Percentiles rank a stretch among this genome's conserved stretches.
phyloP scores from a whole-genome alignment of 2,113 vertebrate genomes.

The Phoenicopterus ruber region DNA sequence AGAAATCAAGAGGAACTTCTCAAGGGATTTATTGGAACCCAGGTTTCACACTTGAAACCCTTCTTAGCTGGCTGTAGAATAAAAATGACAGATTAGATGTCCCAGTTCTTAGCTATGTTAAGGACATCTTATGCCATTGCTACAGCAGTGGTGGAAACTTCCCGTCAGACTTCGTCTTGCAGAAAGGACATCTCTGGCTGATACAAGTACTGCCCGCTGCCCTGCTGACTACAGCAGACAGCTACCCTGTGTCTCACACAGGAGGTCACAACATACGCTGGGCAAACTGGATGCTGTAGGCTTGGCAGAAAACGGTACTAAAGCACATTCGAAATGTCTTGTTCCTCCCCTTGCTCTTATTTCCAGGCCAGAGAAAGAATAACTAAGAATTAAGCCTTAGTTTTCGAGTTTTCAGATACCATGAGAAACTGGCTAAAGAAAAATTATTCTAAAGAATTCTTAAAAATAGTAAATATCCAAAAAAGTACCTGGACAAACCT shows the following conservation, averaged over 20 bases:
- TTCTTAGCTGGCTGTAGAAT: background rate
- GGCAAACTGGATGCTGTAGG: background rate
- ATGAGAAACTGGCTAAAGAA: background rate
- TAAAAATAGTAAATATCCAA: background rate
- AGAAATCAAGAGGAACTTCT: background rate
- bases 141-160: background rate
- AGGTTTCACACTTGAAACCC: background rate
- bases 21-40: background rate
- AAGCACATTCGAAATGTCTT: background rate
- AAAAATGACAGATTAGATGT: background rate
- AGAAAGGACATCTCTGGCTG: background rate
- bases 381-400: background rate
- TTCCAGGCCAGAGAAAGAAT: background rate
- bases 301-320: background rate
- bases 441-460: background rate
- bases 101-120: background rate
- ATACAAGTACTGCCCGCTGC: no score
- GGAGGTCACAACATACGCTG: background rate
- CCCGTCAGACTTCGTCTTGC: background rate
- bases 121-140: background rate
- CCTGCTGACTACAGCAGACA: background rate
- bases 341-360: background rate
- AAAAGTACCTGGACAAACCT: background rate
- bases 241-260: background rate
- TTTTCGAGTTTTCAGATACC: background rate